Base-by-base conservation (phyloP, 2,888 invertebrate species). In the Campoletis raptor region DNA sequence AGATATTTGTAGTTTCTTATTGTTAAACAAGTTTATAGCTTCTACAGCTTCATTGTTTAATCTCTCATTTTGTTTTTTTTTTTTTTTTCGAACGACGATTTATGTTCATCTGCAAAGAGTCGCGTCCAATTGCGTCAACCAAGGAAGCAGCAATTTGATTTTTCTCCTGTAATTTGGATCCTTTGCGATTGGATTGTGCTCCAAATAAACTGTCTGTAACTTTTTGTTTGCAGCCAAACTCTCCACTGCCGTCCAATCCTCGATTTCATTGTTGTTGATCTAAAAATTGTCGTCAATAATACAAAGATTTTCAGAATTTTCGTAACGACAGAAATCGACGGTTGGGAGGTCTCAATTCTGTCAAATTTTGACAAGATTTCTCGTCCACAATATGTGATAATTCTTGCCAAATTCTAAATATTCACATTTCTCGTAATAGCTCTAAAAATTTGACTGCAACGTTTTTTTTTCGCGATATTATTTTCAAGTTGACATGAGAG, bases 41-140 rank as follows among this genome's bases (percentile, higher is more conserved):
- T 77, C 67, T 61, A 74, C 15, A 48, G 52, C 67, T 78, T 36
- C 24, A 45, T 42, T 64, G n/a, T 76, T 70, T 15, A 52, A 45
- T 37, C 54, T 76, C 57, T 61, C 48, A 37, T 52, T 7, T 61
- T 64, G 54, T 72, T 48, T 73, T 69, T 61, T 52, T 7, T 61
- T 64, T 45, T 72, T 48, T 73, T 69, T 61, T 8, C 6, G 52
- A 36, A 66, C 36, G 48, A 21, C 1, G 24, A 24, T 24, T 36
- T 12, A 6, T 30, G 69, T 91, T 95, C 95, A 96, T 95, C 96
- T 96, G 95, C 98, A 98, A 91, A 98, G 94, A 10, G 99, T 99
- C 10, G 99, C 99, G 95, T 99, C 99, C 90, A 99, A 98, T 95
- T 99, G 99, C 85, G 96, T 96, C 42, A 99, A 95, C 91, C 97